These are phyloP conservation scores for Polyploca ridens DNA, from an alignment of 2,888 invertebrate genomes.

Conservation along the genomic window DNA sequence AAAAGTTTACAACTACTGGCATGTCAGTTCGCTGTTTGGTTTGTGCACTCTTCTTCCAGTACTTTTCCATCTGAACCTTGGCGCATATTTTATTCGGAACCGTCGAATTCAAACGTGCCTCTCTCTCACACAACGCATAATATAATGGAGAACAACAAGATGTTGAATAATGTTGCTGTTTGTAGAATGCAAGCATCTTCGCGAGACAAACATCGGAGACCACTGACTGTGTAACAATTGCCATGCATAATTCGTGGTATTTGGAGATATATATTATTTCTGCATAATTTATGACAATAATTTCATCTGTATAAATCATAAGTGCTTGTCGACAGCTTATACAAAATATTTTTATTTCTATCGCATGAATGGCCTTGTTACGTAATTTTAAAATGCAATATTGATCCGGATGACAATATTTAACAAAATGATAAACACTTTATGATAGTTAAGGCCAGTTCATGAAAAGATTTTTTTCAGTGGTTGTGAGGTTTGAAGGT, in stretches of 20 bases:
- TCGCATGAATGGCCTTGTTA: not conserved
- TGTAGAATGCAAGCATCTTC: not conserved
- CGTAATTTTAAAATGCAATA: not conserved
- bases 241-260: not conserved
- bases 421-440: no score
- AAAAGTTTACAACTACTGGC: slow-evolving; percentile 57
- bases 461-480: no score
- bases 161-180: slow-evolving; percentile 1
- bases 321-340: no score
- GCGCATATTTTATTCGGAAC: slow-evolving; percentile 43
- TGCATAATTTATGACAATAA: not conserved
- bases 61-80: slow-evolving; percentile 69
- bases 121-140: slow-evolving; percentile 39
- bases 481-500: no score
- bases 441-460: no score
- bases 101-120: slow-evolving; percentile 43
- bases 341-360: no score
- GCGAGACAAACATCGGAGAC: not conserved
- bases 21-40: slow-evolving; percentile 39
- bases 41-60: slow-evolving; percentile 66
- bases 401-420: no score
- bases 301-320: no score
- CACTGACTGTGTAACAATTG: not conserved
- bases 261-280: not conserved
- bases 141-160: slow-evolving; percentile 18